Base-by-base conservation (phyloP, 2,797 vertebrate species). In the Brotula barbata region DNA sequence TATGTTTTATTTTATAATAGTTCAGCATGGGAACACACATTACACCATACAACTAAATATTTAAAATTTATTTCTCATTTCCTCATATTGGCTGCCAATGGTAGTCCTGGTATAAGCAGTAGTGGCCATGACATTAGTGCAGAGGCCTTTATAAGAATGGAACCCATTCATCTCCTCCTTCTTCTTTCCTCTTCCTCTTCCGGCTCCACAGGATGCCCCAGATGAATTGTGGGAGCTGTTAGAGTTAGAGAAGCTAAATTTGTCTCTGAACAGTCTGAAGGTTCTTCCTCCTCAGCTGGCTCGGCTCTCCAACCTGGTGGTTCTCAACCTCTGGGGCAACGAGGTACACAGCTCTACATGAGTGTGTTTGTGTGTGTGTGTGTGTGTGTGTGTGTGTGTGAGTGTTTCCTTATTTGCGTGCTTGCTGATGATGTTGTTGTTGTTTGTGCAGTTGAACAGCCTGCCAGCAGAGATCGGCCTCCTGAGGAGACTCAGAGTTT, bases 271-370 rank as follows among this genome's bases (percentile, higher is more conserved):
- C 74, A 89, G 84, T n/a, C 85, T 97, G 54, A 82, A 79, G 33
- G 16, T 50, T 4, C 86, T 96, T 45, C 90, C 94, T 7, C 75
- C 95, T 2, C 88, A 89, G 0, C 74, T 96, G 65, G 89, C 85
- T 3, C 85, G 77, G 61, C 90, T 98, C 46, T 91, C 92, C n/a
- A 91, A 92, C 76, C 85, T 97, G 14, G 93, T 93, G 51, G 92
- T 96, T n/a, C 83, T 97, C 37, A 97, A 97, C 77, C 74, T 98
- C 53, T 90, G 93, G 54, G 92, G 94, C 2, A 97, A 97, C 75
- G 87, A 87, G 80, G 82, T 82, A 34, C 10, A n/a, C 10, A n/a
- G 16, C 5, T 31, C 0, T 44, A 9, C 21, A 11, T 20, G 17
- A 11, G 19, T 44, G 42, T 44, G 19, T 44, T 17, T 44, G 19